Conservation (phyloP, 2,888 invertebrate species). For the Spodoptera picta region DNA sequence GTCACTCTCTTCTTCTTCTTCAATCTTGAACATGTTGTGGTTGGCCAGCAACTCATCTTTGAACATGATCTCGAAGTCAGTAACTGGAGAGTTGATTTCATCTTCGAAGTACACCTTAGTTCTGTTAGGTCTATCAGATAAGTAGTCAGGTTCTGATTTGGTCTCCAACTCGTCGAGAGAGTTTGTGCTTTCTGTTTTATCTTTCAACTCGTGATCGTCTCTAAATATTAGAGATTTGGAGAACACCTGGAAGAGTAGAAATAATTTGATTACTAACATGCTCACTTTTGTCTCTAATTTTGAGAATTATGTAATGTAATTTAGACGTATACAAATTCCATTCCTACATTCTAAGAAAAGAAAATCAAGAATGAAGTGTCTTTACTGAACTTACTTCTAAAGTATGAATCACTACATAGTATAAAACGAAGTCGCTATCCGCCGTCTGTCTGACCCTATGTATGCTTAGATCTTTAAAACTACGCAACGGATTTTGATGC, state of each 20-base stretch:
- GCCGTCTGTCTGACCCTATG: too few relatives aligned
- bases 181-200: constrained; percentile 68
- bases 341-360: too few relatives aligned
- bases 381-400: too few relatives aligned
- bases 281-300: neutral
- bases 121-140: constrained; percentile 80
- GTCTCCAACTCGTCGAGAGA: constrained; percentile 82
- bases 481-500: too few relatives aligned
- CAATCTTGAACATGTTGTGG: constrained; percentile 85
- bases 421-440: too few relatives aligned
- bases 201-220: constrained; percentile 81
- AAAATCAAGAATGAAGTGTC: too few relatives aligned
- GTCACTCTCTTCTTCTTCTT: constrained; percentile 84
- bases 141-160: constrained; percentile 82
- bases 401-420: too few relatives aligned
- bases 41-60: constrained; percentile 82
- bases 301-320: neutral
- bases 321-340: too few relatives aligned
- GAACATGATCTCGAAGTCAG: constrained; percentile 88
- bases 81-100: constrained; percentile 84
- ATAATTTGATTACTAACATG: too few relatives aligned
- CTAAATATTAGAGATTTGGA: constrained; percentile 86
- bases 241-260: constrained; percentile 78
- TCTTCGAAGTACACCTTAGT: constrained; percentile 87
- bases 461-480: too few relatives aligned